Base-by-base conservation (phyloP, 23 tunicate genomes). In the Botrylloides violaceus region DNA sequence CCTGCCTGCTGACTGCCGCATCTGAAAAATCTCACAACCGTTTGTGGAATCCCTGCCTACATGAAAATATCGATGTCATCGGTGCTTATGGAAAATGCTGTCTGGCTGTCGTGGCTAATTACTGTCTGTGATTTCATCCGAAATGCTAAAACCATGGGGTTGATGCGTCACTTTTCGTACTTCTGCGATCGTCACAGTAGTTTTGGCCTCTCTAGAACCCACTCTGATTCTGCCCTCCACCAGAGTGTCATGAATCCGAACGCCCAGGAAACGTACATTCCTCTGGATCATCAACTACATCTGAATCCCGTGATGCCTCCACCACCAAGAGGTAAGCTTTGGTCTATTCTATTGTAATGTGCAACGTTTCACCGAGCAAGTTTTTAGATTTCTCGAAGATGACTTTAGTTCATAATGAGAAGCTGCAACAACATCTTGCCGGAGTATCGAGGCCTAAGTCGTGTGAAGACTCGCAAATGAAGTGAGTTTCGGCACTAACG, bases 181-280 rank as follows among this genome's bases (percentile, higher is more conserved):
- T n/a, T n/a, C n/a, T n/a, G n/a, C n/a, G n/a, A 7, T 43, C 53
- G 62, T 36, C 35, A 66, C 73, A 49, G 27, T 83, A 80, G 97
- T 79, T 83, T 90, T 79, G 82, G 88, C 73, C 89, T 90, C 78
- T 90, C 97, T 87, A 90, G 97, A 70, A 90, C 97, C 75, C 83
- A 90, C 71, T 90, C 97, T 1, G 97, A 90, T 62, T 90, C 97
- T 12, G 97, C 97, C 31, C 78, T 90, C 22, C 97, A 90, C 55
- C 97, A 90, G 62, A 90, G 89, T 65, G 97, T 79, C 58, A 83
- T 90, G 96, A 81, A 88, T 39, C 96, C 87, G 34, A 80, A 80
- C 62, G 36, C 76, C 26, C 96, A 88, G 60, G 87, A 77, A 4
- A 76, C 70, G n/a, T 88, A 65, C 59, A 75, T 71, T 49, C 75